Base-by-base conservation (phyloP, 2,888 invertebrate species). In the Cancer borealis region DNA sequence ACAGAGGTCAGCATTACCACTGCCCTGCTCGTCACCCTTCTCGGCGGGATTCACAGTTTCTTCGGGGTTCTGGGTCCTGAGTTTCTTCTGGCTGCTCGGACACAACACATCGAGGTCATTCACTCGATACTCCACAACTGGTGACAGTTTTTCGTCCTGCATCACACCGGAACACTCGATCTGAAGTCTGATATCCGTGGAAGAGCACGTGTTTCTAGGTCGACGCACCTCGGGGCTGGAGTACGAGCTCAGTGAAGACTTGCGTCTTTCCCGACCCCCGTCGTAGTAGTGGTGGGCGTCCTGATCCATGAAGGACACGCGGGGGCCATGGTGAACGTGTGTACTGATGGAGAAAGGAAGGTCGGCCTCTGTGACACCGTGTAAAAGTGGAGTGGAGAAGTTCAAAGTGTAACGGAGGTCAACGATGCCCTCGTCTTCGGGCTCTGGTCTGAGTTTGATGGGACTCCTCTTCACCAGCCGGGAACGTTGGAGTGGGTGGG, bases 341-440 rank as follows among this genome's bases (percentile, higher is more conserved):
- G 93, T 92, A 92, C 95, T 94, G 45, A 95, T 92, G 66, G 92
- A 94, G 47, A 95, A 95, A 0, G 95, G 93, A n/a, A 94, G 90
- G 89, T 95, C 95, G 12, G 93, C 87, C 60, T 95, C 93, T 14
- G 93, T 94, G 26, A 94, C 92, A n/a, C 93, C 93, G 45, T 95
- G 95, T 5, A 95, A 88, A 14, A 95, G 90, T 6, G 95, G 95
- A 1, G 95, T 95, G 12, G 94, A 95, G 91, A 95, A 95, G 54
- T 95, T 95, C 3, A 95, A 60, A 0, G 95, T 95, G 49, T 95
- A 95, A 4, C 93, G 92, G 10, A 95, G 91, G 45, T 95, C 95
- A 46, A 95, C 93, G n/a, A 95, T 95, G 14, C 95, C 95, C 10
- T 95, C 92, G 14, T 93, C 94, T 54, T 94, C 91, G 5, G 91